Evolutionary conservation across 2,797 vertebrate species (phyloP).

Genomic region (Nannoperca australis): DNA sequence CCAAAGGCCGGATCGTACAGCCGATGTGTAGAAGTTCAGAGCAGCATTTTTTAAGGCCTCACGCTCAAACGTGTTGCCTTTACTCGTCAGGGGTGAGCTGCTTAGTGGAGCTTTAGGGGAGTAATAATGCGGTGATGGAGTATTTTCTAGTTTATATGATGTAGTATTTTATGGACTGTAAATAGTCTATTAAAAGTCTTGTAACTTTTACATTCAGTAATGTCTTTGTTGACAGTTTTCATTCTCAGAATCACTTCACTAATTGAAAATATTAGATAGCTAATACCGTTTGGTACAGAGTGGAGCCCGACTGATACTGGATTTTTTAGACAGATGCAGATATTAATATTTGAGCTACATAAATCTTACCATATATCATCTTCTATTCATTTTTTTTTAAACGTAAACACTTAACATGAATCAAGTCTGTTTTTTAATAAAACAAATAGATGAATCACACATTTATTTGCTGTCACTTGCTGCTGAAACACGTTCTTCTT

Average conservation of each 20-base stretch:
- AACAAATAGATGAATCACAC: neutral
- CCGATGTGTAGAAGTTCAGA: slow-evolving; percentile 37
- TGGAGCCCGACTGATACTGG: neutral
- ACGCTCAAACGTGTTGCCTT: slow-evolving; percentile 55
- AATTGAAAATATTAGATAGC: neutral
- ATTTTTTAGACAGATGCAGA: neutral
- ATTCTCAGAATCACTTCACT: neutral
- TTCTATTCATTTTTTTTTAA: neutral
- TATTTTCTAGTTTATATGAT: neutral
- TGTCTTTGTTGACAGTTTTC: neutral
- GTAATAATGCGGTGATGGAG: slow-evolving; percentile 3
- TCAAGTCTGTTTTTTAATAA: too few relatives aligned
- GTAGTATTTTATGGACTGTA: neutral
- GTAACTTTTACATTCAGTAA: neutral
- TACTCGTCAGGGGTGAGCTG: slow-evolving; percentile 39
- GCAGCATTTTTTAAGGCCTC: slow-evolving; percentile 48
- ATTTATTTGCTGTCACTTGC: neutral
- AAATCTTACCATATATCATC: neutral
- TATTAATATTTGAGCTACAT: neutral
- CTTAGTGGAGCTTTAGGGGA: slow-evolving; percentile 21
- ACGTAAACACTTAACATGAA: too few relatives aligned
- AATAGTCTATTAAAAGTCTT: neutral
- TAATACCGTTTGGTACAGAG: neutral
- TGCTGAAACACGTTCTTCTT: neutral
- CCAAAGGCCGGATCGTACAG: slow-evolving; percentile 48